Evolutionary conservation across 2,888 invertebrate species (phyloP).

Genomic region (Agelastica alni): DNA sequence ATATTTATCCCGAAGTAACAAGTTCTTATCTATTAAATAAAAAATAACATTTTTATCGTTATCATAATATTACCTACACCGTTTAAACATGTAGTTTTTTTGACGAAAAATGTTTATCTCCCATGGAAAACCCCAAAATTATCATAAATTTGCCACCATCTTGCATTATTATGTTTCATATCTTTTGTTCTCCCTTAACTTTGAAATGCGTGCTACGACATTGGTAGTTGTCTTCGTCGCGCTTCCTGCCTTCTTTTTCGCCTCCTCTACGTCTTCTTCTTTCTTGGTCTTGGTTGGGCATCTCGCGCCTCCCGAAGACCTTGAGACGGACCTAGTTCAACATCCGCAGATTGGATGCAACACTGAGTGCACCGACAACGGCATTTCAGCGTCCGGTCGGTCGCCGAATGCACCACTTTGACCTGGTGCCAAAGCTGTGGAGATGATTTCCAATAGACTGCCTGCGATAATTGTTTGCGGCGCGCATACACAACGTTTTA

Average conservation of each 20-base stretch:
- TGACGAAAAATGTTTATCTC: too few species aligned
- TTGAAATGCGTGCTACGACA: conserved; percentile 9
- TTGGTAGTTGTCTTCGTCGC: conserved; percentile 41
- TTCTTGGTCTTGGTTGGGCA: conserved; percentile 20
- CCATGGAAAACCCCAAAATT: too few species aligned
- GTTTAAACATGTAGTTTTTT: too few species aligned
- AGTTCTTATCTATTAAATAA: too few species aligned
- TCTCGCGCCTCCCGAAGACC: conserved; percentile 51
- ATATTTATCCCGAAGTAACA: too few species aligned
- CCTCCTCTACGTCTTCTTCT: conserved; percentile 12
- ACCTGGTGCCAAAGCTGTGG: conserved; percentile 4
- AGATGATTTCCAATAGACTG: conserved; percentile 6
- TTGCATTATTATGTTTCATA: too few species aligned
- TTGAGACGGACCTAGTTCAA: conserved; percentile 60
- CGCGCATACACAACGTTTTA: not conserved
- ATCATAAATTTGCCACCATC: too few species aligned
- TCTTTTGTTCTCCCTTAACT: not conserved
- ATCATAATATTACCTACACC: too few species aligned
- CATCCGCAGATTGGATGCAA: conserved; percentile 48
- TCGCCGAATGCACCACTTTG: conserved; percentile 1
- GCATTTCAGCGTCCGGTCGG: conserved; percentile 4
- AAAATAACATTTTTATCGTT: too few species aligned
- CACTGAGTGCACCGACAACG: conserved; percentile 12
- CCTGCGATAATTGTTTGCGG: conserved; percentile 1
- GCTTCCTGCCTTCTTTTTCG: conserved; percentile 43